Percentiles rank a stretch among this genome's conserved stretches.
phyloP scores from a whole-genome alignment of 2,888 invertebrate genomes.

The Phyllotreta striolata region DNA sequence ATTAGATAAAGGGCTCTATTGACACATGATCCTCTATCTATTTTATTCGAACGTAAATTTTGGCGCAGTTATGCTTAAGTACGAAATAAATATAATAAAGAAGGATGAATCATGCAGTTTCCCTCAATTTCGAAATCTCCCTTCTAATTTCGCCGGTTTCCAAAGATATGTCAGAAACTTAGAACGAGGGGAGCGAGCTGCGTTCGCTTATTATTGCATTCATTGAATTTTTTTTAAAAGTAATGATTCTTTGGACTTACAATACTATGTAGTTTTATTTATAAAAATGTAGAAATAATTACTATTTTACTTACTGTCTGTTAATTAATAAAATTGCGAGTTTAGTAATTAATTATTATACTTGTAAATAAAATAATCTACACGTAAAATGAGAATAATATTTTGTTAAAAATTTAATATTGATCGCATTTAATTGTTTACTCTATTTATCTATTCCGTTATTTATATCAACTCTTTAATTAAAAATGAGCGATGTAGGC shows the following conservation, averaged over 20 bases:
- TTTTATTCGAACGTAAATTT: constrained; percentile 10
- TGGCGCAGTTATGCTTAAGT: constrained; percentile 15
- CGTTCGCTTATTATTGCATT: constrained; percentile 51
- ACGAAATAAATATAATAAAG: constrained; percentile 50
- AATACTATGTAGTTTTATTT: background rate
- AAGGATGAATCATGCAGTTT: constrained; percentile 59
- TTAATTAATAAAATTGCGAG: no score
- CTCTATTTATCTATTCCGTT: no score
- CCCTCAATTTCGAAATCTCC: constrained; percentile 57
- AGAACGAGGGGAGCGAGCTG: constrained; percentile 40
- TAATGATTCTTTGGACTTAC: constrained; percentile 26
- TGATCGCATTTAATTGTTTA: no score
- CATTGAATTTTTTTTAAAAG: constrained; percentile 38
- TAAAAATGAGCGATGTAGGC: no score
- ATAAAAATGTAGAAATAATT: no score
- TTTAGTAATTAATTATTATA: no score
- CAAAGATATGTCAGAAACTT: constrained; percentile 54
- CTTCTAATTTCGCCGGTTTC: constrained; percentile 55
- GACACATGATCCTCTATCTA: constrained; percentile 7
- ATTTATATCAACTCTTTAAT: no score
- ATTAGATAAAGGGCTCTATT: constrained; percentile 9
- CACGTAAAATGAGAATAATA: no score
- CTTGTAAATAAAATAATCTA: no score
- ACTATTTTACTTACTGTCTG: no score
- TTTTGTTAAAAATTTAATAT: no score